Evolutionary conservation across 1,140 invertebrate genomes (phyloP).

Genomic region (Aleiodes sp.): DNA sequence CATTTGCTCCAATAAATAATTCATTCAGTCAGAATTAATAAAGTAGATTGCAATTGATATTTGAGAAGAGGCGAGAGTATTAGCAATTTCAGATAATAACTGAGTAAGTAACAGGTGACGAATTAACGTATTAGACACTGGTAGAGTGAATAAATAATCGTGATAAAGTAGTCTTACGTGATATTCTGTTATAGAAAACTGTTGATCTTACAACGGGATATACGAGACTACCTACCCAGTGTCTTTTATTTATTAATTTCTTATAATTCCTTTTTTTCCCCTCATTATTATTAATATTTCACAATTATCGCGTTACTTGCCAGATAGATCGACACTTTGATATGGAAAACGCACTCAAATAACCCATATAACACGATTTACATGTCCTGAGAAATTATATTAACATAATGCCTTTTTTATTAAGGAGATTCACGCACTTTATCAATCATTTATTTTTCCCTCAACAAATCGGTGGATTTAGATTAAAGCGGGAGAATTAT

Average conservation of each 20-base stretch:
- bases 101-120: slow-evolving; percentile 24
- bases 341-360: slow-evolving; percentile 31
- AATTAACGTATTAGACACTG: slow-evolving; percentile 35
- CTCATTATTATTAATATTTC: slow-evolving; percentile 58
- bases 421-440: too few relatives aligned
- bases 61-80: slow-evolving; percentile 13
- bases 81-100: slow-evolving; percentile 17
- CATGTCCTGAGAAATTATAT: not conserved
- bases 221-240: slow-evolving; percentile 11
- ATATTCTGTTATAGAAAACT: slow-evolving; percentile 46
- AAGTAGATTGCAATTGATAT: too few relatives aligned
- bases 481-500: too few relatives aligned
- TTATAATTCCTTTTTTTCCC: slow-evolving; percentile 36
- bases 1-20: too few relatives aligned
- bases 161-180: slow-evolving; percentile 40
- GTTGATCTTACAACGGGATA: slow-evolving; percentile 34
- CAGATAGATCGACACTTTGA: slow-evolving; percentile 37
- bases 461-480: too few relatives aligned
- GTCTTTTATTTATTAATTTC: slow-evolving; percentile 15
- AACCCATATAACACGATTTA: not conserved
- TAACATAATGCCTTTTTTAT: too few relatives aligned
- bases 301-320: slow-evolving; percentile 50
- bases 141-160: slow-evolving; percentile 37
- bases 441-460: too few relatives aligned
- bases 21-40: too few relatives aligned